These are phyloP conservation scores for Bovichtus diacanthus DNA, from an alignment of 2,797 vertebrate species.

Conservation along the genomic window DNA sequence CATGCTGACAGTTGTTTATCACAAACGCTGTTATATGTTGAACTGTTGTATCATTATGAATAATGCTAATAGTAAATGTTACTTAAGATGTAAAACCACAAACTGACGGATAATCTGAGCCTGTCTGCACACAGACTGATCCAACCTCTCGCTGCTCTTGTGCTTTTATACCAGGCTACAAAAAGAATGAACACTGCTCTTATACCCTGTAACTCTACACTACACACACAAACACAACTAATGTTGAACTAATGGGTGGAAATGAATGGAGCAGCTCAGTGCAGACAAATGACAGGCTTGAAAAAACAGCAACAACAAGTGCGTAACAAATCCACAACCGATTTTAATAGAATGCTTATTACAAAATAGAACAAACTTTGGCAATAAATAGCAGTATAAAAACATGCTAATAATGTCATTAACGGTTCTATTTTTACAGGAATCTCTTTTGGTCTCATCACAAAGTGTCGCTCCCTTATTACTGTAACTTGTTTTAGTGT, in stretches of 20 bases:
- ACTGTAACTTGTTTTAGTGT: slow-evolving; percentile 3
- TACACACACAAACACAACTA: slow-evolving; percentile 25
- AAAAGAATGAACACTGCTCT: slow-evolving; percentile 71
- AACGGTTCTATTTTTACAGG: neutral
- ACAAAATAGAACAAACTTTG: slow-evolving; percentile 3
- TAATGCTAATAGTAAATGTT: neutral
- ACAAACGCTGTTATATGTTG: neutral
- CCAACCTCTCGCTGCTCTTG: slow-evolving; percentile 25
- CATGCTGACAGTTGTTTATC: neutral
- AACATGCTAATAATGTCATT: neutral
- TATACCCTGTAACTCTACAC: slow-evolving; percentile 60
- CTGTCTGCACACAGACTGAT: slow-evolving; percentile 13
- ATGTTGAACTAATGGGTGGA: slow-evolving; percentile 12
- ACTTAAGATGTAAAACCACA: slow-evolving; percentile 16
- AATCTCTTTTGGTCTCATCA: neutral
- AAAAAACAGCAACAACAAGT: slow-evolving; percentile 7
- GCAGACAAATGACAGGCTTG: neutral
- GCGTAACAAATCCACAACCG: too few relatives aligned
- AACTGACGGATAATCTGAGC: neutral
- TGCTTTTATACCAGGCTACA: slow-evolving; percentile 72
- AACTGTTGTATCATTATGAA: neutral
- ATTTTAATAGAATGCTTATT: slow-evolving; percentile 22
- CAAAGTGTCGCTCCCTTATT: neutral
- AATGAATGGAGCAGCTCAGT: slow-evolving; percentile 27
- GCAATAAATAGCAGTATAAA: neutral